Evolutionary conservation across 2,888 invertebrate genomes (phyloP).

Genomic region (Cistogaster globosa): DNA sequence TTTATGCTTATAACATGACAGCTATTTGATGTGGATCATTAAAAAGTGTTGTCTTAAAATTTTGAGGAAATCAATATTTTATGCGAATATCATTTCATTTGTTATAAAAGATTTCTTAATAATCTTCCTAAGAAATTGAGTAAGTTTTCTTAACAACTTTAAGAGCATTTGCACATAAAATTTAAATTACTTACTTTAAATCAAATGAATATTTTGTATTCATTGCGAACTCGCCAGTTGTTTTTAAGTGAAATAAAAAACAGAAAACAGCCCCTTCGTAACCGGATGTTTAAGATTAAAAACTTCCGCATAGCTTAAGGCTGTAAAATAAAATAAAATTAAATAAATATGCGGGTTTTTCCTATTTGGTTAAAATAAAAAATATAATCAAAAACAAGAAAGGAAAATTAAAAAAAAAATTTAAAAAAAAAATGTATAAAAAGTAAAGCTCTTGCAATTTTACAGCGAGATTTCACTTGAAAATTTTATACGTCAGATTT

Average conservation of each 20-base stretch:
- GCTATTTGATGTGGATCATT: not conserved
- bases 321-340: not conserved
- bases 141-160: not conserved
- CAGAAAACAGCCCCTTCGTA: not conserved
- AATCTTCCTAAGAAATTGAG: not conserved
- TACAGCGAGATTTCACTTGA: too few species aligned
- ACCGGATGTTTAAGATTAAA: constrained; percentile 15
- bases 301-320: not conserved
- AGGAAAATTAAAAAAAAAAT: not conserved
- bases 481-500: too few species aligned
- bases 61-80: not conserved
- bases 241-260: not conserved
- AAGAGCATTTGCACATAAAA: not conserved
- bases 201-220: not conserved
- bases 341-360: not conserved
- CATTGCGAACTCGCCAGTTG: not conserved
- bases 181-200: not conserved
- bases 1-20: not conserved
- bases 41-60: not conserved
- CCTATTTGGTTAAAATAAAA: not conserved
- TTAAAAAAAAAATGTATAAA: not conserved
- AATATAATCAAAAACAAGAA: not conserved
- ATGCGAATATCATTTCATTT: not conserved
- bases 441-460: too few species aligned
- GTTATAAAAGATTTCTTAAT: not conserved